phyloP scores from a whole-genome alignment of 2,888 invertebrate genomes.

The Argyresthia albistria region DNA sequence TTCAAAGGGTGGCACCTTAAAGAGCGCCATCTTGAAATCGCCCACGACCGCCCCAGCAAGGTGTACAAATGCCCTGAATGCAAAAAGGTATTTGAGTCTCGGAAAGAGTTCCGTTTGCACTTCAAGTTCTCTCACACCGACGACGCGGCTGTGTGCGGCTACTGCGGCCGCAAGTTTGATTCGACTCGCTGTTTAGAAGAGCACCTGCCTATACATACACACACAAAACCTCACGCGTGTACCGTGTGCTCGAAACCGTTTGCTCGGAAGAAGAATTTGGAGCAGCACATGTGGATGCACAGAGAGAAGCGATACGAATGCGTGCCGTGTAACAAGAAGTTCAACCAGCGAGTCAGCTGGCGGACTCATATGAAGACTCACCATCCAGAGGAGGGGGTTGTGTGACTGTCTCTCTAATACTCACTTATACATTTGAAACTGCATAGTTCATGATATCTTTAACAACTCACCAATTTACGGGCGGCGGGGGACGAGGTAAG shows the following conservation, averaged over 20 bases:
- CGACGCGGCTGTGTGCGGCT: slow-evolving; percentile 4
- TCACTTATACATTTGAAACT: background rate
- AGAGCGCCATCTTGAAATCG: slow-evolving; percentile 5
- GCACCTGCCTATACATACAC: slow-evolving; percentile 25
- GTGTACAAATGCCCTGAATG: slow-evolving; percentile 6
- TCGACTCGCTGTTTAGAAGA: slow-evolving; percentile 18
- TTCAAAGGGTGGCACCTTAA: slow-evolving; percentile 6
- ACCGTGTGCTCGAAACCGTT: slow-evolving; percentile 30
- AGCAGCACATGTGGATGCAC: slow-evolving; percentile 34
- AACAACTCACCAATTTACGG: no score
- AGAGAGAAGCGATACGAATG: slow-evolving; percentile 22
- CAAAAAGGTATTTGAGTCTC: background rate
- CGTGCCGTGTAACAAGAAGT: slow-evolving; percentile 24
- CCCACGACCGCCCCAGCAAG: slow-evolving; percentile 2
- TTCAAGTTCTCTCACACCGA: slow-evolving; percentile 8
- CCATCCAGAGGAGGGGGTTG: slow-evolving; percentile 30
- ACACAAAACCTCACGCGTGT: slow-evolving; percentile 25
- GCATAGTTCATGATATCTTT: no score
- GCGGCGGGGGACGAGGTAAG: no score
- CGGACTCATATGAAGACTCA: slow-evolving; percentile 38
- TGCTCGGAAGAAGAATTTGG: slow-evolving; percentile 23
- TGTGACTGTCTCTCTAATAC: slow-evolving; percentile 1
- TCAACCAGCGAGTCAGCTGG: slow-evolving; percentile 23
- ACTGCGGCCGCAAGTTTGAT: slow-evolving; percentile 18
- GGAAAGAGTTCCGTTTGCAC: slow-evolving; percentile 4